A percentile compares a stretch with the other conserved stretches of the same genome.
These are phyloP conservation scores for Phalacrocorax carbo DNA, from an alignment of 2,113 vertebrate species.

Conservation along the genomic window DNA sequence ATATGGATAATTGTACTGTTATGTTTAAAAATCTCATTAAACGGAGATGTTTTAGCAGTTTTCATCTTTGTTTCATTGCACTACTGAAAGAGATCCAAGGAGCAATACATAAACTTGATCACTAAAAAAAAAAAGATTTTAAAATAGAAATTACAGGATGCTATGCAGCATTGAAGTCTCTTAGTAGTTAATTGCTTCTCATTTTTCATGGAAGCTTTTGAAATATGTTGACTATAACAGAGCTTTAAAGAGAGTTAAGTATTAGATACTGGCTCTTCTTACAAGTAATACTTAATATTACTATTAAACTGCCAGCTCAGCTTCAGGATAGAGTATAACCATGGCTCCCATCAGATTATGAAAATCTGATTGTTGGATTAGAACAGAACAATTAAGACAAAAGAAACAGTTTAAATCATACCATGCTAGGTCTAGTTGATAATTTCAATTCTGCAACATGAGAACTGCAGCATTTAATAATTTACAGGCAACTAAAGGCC, in stretches of 20 bases:
- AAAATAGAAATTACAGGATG: slow-evolving; percentile 57
- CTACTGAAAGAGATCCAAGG: slow-evolving; percentile 70
- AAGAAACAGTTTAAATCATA: not conserved
- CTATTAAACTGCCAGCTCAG: not conserved
- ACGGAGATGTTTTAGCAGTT: not conserved
- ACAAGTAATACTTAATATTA: not conserved
- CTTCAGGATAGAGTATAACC: not conserved
- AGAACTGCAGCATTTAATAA: not conserved
- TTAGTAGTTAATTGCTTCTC: slow-evolving; percentile 14
- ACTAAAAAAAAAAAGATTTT: slow-evolving; percentile 66
- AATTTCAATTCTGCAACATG: not conserved
- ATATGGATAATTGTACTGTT: not conserved
- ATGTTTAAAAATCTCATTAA: slow-evolving; percentile 2
- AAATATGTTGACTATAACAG: not conserved
- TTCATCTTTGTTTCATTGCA: slow-evolving; percentile 27
- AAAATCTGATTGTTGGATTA: not conserved
- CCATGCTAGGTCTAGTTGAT: not conserved
- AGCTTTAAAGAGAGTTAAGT: not conserved
- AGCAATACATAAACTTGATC: slow-evolving; percentile 62
- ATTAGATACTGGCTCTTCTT: not conserved
- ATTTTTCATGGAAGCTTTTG: not conserved
- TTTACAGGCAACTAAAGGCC: not conserved
- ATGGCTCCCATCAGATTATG: not conserved
- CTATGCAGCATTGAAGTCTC: not conserved
- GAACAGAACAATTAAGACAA: not conserved